phyloP scores from a whole-genome alignment of 30 jellyfish, hydroid and myxozoan species.

The Hydra vulgaris region DNA sequence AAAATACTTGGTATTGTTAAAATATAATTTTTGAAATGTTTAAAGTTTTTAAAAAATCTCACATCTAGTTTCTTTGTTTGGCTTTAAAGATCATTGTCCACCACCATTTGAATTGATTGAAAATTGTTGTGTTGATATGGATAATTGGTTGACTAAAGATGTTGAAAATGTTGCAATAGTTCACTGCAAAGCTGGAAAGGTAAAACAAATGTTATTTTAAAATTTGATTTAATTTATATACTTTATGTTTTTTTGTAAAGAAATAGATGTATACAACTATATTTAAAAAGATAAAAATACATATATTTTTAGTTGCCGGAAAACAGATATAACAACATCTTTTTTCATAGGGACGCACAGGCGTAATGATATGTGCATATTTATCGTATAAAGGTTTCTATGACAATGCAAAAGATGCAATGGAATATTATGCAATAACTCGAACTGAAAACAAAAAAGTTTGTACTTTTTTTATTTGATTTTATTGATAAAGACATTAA shows the following conservation, averaged over 20 bases:
- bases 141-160: slow-evolving; percentile 42
- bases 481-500: no score
- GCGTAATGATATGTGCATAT: slow-evolving; percentile 89
- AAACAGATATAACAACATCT: no score
- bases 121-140: slow-evolving; percentile 71
- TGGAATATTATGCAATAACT: slow-evolving; percentile 75
- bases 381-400: slow-evolving; percentile 46
- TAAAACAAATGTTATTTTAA: no score
- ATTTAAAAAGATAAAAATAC: no score
- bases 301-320: no score
- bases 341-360: slow-evolving; percentile 76
- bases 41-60: not conserved
- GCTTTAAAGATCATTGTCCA: slow-evolving; percentile 91
- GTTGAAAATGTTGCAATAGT: slow-evolving; percentile 50
- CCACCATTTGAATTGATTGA: slow-evolving; percentile 89
- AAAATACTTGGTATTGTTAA: no score
- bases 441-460: slow-evolving; percentile 78
- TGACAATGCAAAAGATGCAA: slow-evolving; percentile 51
- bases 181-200: slow-evolving; percentile 99
- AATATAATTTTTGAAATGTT: no score
- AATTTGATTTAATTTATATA: no score
- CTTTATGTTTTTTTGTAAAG: no score
- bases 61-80: slow-evolving; percentile 5
- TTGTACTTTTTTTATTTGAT: not conserved
- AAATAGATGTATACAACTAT: no score